A percentile compares a stretch with the other conserved stretches of the same genome.
phyloP scores from a whole-genome alignment of 2,797 vertebrate genomes.

The Syngnathus acus region DNA sequence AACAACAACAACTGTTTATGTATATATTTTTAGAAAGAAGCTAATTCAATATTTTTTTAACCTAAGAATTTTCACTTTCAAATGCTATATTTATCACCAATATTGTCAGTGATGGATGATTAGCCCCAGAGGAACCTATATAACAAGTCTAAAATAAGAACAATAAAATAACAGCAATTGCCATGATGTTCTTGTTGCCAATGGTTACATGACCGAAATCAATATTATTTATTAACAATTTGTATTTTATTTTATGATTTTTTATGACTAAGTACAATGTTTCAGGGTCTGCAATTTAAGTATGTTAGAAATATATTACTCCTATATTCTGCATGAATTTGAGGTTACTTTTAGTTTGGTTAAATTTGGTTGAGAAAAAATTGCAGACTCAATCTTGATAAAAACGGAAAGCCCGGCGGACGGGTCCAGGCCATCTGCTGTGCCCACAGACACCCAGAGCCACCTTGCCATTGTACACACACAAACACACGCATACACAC shows the following conservation, averaged over 20 bases:
- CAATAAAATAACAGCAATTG: background rate
- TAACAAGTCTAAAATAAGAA: background rate
- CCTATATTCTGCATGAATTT: constrained; percentile 9
- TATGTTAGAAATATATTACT: background rate
- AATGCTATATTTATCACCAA: background rate
- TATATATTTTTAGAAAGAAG: background rate
- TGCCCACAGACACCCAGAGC: constrained; percentile 16
- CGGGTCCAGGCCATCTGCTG: constrained; percentile 45
- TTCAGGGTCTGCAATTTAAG: background rate
- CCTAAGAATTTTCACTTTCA: background rate
- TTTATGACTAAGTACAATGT: background rate
- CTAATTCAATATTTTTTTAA: background rate
- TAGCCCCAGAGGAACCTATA: background rate
- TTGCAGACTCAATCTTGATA: constrained; percentile 20
- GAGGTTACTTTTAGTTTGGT: background rate
- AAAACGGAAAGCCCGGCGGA: constrained; percentile 31
- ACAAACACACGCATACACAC: constrained; percentile 4
- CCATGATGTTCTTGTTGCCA: background rate
- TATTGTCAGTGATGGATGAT: background rate
- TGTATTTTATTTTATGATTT: background rate
- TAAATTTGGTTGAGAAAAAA: constrained; percentile 12
- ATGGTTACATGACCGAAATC: background rate
- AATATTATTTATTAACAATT: background rate
- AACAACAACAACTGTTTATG: background rate
- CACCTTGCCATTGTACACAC: constrained; percentile 22